Conservation (phyloP, 2,888 invertebrate species). For the Heliconius cydno region DNA sequence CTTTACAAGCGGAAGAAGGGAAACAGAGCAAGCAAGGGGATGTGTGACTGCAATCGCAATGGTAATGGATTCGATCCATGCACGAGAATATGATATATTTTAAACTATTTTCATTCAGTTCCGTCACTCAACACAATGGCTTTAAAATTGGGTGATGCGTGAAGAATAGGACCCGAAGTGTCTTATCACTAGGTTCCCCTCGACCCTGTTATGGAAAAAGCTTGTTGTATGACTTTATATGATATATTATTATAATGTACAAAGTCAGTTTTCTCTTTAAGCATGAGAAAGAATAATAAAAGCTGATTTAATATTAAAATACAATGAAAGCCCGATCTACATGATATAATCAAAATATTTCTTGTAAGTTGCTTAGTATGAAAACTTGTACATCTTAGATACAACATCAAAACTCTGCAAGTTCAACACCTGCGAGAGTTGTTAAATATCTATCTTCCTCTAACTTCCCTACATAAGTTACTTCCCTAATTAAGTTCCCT, state of each 20-base stretch:
- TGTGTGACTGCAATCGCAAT: not conserved
- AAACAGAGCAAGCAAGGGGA: no score
- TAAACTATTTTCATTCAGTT: no score
- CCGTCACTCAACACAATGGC: no score
- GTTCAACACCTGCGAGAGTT: constrained; percentile 2
- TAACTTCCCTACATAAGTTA: not conserved
- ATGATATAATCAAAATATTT: not conserved
- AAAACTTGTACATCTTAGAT: constrained; percentile 1
- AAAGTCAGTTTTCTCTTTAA: not conserved
- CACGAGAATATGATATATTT: no score
- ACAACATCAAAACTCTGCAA: not conserved
- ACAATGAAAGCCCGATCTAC: not conserved
- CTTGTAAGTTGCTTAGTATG: not conserved
- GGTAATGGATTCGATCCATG: not conserved
- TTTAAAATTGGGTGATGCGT: not conserved
- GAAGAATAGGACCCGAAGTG: not conserved
- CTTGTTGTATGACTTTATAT: no score
- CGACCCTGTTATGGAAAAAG: no score
- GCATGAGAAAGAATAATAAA: no score
- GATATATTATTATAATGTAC: no score
- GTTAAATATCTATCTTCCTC: not conserved
- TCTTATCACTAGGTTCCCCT: not conserved
- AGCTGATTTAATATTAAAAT: not conserved
- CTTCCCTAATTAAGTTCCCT: constrained; percentile 32
- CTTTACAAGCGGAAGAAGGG: not conserved